phyloP scores from a whole-genome alignment of 2,888 invertebrate genomes.

The Cryptosula pallasiana region DNA sequence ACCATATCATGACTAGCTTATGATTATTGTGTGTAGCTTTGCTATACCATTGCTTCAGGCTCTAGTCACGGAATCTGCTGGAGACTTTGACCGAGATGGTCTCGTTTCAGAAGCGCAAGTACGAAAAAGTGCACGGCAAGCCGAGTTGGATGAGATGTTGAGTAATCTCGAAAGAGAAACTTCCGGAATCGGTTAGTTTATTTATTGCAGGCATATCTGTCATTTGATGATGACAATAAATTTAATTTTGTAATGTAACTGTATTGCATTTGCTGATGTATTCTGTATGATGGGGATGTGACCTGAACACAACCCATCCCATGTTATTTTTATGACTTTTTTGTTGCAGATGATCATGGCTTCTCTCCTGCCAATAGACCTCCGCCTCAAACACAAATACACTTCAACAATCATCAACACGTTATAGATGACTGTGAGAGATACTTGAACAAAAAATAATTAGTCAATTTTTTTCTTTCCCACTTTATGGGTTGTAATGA shows the following conservation, averaged over 20 bases:
- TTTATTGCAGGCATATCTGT: background rate
- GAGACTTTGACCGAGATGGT: background rate
- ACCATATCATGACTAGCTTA: background rate
- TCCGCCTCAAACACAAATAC: background rate
- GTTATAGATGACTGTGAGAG: conserved; percentile 10
- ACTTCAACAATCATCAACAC: conserved; percentile 5
- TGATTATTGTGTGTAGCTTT: too few species aligned
- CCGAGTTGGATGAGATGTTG: conserved; percentile 3
- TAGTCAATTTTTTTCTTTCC: too few species aligned
- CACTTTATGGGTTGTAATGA: too few species aligned
- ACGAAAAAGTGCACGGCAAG: background rate
- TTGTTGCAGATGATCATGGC: background rate
- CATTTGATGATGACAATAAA: background rate
- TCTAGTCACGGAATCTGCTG: background rate
- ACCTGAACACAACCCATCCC: too few species aligned
- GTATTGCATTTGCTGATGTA: too few species aligned
- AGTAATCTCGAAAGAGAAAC: background rate
- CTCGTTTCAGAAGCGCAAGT: background rate
- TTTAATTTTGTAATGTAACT: too few species aligned
- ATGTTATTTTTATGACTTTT: too few species aligned
- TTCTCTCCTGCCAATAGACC: background rate
- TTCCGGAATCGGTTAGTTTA: conserved; percentile 4
- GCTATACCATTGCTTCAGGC: background rate
- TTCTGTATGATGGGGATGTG: too few species aligned
- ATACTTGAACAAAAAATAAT: background rate